phyloP scores from a whole-genome alignment of 2,113 vertebrate species.

The Brachypodius melanocephalos region DNA sequence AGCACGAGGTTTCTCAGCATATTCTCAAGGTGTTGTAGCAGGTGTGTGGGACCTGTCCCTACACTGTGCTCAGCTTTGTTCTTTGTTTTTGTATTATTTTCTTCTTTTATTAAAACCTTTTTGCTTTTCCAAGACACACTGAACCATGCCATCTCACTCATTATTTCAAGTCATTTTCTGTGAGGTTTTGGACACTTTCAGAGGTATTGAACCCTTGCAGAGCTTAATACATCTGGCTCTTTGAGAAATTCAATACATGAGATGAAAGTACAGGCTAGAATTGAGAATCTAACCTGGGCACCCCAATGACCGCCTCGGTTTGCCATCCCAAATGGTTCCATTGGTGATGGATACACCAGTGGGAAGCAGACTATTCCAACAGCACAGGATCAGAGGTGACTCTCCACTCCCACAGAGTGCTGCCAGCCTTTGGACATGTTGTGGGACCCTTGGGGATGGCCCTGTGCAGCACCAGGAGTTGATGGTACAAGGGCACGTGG shows the following conservation, averaged over 20 bases:
- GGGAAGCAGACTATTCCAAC: not conserved
- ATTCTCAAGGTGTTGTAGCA: not conserved
- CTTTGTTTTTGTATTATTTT: not conserved
- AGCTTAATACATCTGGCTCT: not conserved
- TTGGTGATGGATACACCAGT: accelerated
- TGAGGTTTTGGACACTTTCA: not conserved
- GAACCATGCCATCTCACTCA: not conserved
- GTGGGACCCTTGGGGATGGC: not conserved
- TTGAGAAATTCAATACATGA: not conserved
- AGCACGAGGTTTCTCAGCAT: not conserved
- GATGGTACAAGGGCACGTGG: not conserved
- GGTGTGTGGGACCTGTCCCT: not conserved
- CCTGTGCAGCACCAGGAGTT: not conserved
- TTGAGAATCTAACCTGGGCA: not conserved
- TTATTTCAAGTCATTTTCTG: not conserved
- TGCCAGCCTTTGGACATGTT: not conserved
- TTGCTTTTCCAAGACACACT: not conserved
- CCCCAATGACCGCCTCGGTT: accelerated
- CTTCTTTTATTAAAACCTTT: not conserved
- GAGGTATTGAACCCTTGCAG: not conserved
- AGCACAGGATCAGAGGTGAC: not conserved
- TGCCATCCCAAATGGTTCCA: accelerated
- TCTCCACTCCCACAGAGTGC: not conserved
- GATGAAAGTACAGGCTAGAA: not conserved
- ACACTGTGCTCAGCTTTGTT: not conserved